phyloP scores from a whole-genome alignment of 2,113 vertebrate genomes.

The human region DNA sequence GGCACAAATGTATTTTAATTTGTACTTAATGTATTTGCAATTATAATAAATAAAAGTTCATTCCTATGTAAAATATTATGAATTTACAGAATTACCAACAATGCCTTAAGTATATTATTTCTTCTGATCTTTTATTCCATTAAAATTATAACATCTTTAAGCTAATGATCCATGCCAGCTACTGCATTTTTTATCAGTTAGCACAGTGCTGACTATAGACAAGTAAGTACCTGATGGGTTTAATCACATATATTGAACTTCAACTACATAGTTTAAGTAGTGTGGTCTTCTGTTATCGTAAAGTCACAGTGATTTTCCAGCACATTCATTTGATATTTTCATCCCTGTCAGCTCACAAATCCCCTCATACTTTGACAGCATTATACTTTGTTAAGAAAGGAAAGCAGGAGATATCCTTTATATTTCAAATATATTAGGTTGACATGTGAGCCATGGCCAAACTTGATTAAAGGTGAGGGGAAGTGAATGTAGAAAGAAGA shows the following conservation, averaged over 20 bases:
- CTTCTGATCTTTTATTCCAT: neutral
- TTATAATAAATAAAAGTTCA: neutral
- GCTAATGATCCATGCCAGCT: neutral
- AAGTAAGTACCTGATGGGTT: neutral
- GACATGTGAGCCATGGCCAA: neutral
- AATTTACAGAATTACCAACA: neutral
- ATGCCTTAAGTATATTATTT: neutral
- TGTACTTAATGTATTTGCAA: neutral
- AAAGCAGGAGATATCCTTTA: neutral
- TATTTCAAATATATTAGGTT: neutral
- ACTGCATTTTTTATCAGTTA: slow-evolving; percentile 13
- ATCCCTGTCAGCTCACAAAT: neutral
- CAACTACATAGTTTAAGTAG: neutral
- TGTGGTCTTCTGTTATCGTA: neutral
- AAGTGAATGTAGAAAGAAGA: neutral
- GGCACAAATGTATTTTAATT: neutral
- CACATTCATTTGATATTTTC: slow-evolving; percentile 16
- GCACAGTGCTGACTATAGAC: neutral
- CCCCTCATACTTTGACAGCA: neutral
- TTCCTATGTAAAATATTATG: neutral
- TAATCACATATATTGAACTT: slow-evolving; percentile 31
- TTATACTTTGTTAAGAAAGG: slow-evolving; percentile 20
- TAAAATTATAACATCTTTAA: neutral
- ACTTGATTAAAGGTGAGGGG: slow-evolving; percentile 10
- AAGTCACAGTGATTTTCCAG: slow-evolving; percentile 16